phyloP scores from a whole-genome alignment of 2,888 invertebrate species.

The Tiliacea aurago region DNA sequence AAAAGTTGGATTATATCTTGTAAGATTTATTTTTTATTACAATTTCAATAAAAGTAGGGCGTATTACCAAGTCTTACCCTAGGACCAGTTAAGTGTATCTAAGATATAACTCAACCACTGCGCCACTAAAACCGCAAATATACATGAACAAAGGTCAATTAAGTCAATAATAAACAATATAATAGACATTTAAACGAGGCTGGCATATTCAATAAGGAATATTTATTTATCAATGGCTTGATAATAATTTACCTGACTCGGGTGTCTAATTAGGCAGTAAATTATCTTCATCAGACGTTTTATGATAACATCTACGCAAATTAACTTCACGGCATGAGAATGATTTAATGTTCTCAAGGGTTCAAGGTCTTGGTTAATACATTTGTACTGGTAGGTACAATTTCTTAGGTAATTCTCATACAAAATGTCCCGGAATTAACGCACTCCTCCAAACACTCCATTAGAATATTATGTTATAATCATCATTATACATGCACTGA shows the following conservation, averaged over 20 bases:
- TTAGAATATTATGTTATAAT: too few species aligned
- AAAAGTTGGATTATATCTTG: too few species aligned
- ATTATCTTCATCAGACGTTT: constrained; percentile 37
- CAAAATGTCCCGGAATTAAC: too few species aligned
- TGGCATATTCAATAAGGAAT: constrained; percentile 22
- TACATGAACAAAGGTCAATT: neutral
- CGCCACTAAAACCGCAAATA: neutral
- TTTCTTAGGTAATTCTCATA: neutral
- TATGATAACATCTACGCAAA: constrained; percentile 26
- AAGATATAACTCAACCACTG: too few species aligned
- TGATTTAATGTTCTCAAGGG: constrained; percentile 21
- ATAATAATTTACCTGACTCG: neutral
- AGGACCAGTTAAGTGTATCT: too few species aligned
- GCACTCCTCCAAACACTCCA: too few species aligned
- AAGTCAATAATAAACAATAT: neutral
- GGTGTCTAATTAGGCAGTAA: constrained; percentile 43
- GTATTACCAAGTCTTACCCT: too few species aligned
- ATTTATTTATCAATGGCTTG: neutral
- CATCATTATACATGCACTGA: too few species aligned
- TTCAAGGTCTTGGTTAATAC: neutral
- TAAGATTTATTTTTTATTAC: too few species aligned
- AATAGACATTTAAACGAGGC: neutral
- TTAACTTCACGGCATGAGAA: constrained; percentile 15
- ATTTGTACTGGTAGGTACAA: neutral
- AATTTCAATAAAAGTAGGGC: too few species aligned